Evolutionary conservation across 35 echinoderm and acorn worm species (phyloP).

Genomic region (Holothuria glaberrima): DNA sequence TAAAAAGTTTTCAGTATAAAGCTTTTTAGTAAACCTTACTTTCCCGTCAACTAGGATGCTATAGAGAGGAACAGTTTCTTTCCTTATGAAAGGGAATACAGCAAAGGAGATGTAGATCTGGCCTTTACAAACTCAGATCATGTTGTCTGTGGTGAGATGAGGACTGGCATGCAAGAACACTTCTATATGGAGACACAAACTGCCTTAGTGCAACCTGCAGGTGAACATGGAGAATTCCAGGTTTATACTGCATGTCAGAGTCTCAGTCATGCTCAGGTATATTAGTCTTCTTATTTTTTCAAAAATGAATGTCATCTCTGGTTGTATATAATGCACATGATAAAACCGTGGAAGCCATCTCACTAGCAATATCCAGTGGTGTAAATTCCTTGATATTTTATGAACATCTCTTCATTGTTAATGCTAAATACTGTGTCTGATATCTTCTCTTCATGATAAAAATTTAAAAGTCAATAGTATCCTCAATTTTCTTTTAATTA

Average conservation of each 20-base stretch:
- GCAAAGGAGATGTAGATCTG: slow-evolving; percentile 10
- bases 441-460: too few relatives aligned
- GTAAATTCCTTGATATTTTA: too few relatives aligned
- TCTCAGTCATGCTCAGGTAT: slow-evolving; percentile 35
- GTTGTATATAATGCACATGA: too few relatives aligned
- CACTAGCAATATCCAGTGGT: too few relatives aligned
- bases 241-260: slow-evolving; percentile 22
- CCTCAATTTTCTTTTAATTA: too few relatives aligned
- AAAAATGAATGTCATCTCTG: too few relatives aligned
- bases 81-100: not conserved
- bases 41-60: slow-evolving; percentile 62
- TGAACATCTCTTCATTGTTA: too few relatives aligned
- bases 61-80: slow-evolving; percentile 60
- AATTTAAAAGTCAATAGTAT: too few relatives aligned
- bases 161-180: slow-evolving; percentile 51
- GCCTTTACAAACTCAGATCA: slow-evolving; percentile 60
- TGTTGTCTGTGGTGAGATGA: slow-evolving; percentile 60
- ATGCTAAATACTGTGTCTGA: too few relatives aligned
- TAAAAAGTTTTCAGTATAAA: too few relatives aligned
- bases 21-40: not conserved
- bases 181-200: slow-evolving; percentile 67
- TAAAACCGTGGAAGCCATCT: too few relatives aligned
- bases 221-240: slow-evolving; percentile 47
- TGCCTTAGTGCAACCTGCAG: slow-evolving; percentile 2
- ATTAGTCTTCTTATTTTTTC: too few relatives aligned